phyloP scores from a whole-genome alignment of 1,140 invertebrate genomes.

The Acromyrmex heyeri region DNA sequence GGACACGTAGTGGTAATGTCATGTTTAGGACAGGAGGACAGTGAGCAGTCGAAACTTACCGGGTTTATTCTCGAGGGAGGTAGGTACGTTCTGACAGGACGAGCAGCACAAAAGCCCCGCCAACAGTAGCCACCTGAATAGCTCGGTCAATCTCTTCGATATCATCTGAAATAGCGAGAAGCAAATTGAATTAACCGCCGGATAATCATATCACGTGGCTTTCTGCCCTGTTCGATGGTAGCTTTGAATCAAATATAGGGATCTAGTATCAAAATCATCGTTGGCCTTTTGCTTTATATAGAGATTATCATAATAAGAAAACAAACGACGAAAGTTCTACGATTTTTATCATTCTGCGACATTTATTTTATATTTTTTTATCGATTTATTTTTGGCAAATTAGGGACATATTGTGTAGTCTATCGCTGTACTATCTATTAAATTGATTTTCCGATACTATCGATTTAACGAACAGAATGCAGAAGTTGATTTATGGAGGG shows the following conservation, averaged over 20 bases:
- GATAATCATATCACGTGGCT: slow-evolving; percentile 34
- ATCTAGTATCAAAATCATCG: not conserved
- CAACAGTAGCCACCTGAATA: slow-evolving; percentile 69
- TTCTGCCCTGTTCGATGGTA: not conserved
- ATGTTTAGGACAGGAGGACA: not conserved
- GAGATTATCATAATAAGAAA: not conserved
- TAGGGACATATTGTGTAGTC: not conserved
- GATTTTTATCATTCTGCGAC: not conserved
- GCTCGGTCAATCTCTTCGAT: slow-evolving; percentile 51
- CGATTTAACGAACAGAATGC: slow-evolving; percentile 11
- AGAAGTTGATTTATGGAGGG: slow-evolving; percentile 24
- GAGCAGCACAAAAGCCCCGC: slow-evolving; percentile 61
- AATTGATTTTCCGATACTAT: slow-evolving; percentile 9
- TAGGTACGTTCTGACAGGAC: slow-evolving; percentile 61
- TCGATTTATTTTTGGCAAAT: not conserved
- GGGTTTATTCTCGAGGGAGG: slow-evolving; percentile 73
- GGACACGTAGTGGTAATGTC: slow-evolving; percentile 9
- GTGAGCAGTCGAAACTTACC: slow-evolving; percentile 59
- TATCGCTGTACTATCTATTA: not conserved
- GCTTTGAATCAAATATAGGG: slow-evolving; percentile 3
- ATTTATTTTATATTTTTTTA: not conserved
- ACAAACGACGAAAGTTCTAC: not conserved
- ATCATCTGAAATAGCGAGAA: slow-evolving; percentile 73
- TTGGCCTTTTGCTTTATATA: not conserved
- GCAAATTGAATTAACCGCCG: slow-evolving; percentile 34